A percentile compares a stretch with the other conserved stretches of the same genome.
Evolutionary conservation across 2,797 vertebrate genomes (phyloP).

Genomic region (Acanthopagrus latus): DNA sequence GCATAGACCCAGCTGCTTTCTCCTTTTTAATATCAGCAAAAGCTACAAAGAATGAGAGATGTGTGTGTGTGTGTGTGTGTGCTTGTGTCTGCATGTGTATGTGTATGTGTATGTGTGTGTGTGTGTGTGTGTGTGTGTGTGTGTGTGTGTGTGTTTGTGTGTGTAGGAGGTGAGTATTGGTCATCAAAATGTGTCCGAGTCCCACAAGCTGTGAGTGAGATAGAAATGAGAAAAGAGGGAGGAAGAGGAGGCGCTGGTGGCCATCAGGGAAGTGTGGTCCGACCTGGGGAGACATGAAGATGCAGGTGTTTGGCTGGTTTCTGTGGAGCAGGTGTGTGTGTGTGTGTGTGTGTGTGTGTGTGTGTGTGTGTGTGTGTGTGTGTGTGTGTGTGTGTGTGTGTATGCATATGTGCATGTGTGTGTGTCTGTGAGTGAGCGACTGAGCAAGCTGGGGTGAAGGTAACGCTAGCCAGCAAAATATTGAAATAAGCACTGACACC

Average conservation of each 20-base stretch:
- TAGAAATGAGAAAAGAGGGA: slow-evolving; percentile 73
- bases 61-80: background rate
- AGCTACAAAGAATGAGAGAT: slow-evolving; percentile 67
- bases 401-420: slow-evolving; percentile 31
- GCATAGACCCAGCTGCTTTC: slow-evolving; percentile 82
- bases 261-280: slow-evolving; percentile 70
- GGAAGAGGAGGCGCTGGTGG: slow-evolving; percentile 41
- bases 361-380: slow-evolving; percentile 4
- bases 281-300: slow-evolving; percentile 70
- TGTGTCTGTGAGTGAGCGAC: slow-evolving; percentile 29
- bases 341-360: slow-evolving; percentile 14
- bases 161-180: slow-evolving; percentile 62
- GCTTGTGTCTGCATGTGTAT: background rate
- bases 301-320: slow-evolving; percentile 84
- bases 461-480: slow-evolving; percentile 73
- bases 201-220: slow-evolving; percentile 74
- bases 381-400: slow-evolving; percentile 32
- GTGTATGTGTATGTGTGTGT: slow-evolving; percentile 4
- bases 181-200: slow-evolving; percentile 76
- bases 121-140: slow-evolving; percentile 13
- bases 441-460: slow-evolving; percentile 31
- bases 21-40: slow-evolving; percentile 85
- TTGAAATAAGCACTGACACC: slow-evolving; percentile 73
- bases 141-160: slow-evolving; percentile 2
- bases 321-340: slow-evolving; percentile 76